Evolutionary conservation across 2,113 vertebrate genomes (phyloP).

Genomic region (Centropus bengalensis): DNA sequence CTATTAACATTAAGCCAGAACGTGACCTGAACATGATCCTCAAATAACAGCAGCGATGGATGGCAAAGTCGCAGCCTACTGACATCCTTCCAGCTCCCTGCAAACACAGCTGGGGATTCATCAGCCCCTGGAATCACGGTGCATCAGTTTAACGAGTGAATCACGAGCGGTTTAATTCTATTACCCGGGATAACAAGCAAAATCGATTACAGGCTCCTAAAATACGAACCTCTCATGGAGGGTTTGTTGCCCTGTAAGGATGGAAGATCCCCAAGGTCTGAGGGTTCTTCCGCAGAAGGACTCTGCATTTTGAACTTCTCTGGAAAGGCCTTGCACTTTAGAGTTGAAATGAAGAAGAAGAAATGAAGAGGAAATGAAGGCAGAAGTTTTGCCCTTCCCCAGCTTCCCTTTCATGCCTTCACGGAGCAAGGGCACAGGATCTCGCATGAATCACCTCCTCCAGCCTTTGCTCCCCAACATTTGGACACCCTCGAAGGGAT

Average conservation of each 20-base stretch:
- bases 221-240: not conserved
- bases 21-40: not conserved
- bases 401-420: not conserved
- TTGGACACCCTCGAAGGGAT: not conserved
- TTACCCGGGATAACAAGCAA: not conserved
- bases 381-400: not conserved
- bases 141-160: not conserved
- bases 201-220: constrained; percentile 23
- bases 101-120: not conserved
- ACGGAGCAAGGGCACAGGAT: not conserved
- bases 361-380: not conserved
- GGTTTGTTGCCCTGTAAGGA: not conserved
- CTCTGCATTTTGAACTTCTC: not conserved
- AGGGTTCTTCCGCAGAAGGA: not conserved
- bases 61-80: not conserved
- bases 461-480: not conserved
- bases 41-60: not conserved
- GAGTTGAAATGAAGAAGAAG: no score
- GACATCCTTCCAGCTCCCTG: not conserved
- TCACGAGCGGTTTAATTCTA: constrained; percentile 28
- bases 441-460: fast-evolving
- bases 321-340: fast-evolving
- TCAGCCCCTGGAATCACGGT: constrained; percentile 9
- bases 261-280: not conserved
- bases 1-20: not conserved